Conservation (phyloP, 2,888 invertebrate genomes). For the Sacculina carcini region DNA sequence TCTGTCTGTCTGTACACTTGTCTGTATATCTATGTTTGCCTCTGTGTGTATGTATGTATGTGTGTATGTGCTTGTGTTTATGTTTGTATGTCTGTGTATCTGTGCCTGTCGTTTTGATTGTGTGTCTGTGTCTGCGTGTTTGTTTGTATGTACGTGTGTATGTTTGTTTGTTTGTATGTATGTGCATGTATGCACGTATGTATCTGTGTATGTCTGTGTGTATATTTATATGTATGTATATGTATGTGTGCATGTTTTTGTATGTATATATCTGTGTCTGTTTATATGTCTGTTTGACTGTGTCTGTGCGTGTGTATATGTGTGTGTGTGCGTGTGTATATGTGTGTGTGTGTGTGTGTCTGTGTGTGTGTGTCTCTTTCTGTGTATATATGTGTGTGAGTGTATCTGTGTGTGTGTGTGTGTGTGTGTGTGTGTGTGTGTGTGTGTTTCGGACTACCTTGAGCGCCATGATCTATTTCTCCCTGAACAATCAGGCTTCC, state of each 20-base stretch:
- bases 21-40: constrained; percentile 3
- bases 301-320: neutral
- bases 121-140: too few species aligned
- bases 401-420: neutral
- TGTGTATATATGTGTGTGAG: too few species aligned
- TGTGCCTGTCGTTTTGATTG: neutral
- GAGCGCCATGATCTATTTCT: too few species aligned
- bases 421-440: neutral
- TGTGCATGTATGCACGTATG: neutral
- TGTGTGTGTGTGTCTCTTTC: too few species aligned
- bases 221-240: neutral
- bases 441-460: too few species aligned
- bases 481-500: too few species aligned
- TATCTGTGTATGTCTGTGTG: too few species aligned
- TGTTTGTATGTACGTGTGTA: too few species aligned
- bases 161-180: too few species aligned
- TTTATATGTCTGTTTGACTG: too few species aligned
- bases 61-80: neutral
- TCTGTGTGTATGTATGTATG: constrained; percentile 2
- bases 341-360: neutral
- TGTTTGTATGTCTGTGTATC: neutral
- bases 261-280: neutral
- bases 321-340: neutral
- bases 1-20: neutral
- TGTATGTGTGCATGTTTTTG: neutral